phyloP scores from a whole-genome alignment of 2,797 vertebrate genomes.

The Gymnodraco acuticeps region DNA sequence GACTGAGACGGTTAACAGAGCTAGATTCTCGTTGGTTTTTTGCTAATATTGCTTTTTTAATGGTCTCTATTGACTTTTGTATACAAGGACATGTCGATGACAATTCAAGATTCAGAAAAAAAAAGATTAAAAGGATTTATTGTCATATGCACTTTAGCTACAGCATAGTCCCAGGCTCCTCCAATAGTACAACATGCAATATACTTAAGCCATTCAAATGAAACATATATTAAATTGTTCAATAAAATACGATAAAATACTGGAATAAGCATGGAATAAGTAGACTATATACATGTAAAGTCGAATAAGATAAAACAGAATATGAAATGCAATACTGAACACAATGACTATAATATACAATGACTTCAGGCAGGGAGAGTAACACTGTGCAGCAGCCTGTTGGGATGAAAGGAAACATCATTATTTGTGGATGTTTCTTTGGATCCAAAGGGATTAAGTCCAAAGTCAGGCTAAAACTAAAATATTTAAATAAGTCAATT shows the following conservation, averaged over 20 bases:
- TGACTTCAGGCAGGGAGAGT: not conserved
- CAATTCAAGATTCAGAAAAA: not conserved
- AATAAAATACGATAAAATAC: no score
- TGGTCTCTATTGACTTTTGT: not conserved
- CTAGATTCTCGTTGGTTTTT: slow-evolving; percentile 1
- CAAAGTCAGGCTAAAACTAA: slow-evolving; percentile 14
- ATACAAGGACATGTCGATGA: not conserved
- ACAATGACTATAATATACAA: no score
- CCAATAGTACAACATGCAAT: no score
- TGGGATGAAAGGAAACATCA: slow-evolving; percentile 25
- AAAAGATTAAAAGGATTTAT: no score
- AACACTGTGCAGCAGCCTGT: not conserved
- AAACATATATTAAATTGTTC: no score
- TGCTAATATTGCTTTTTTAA: not conserved
- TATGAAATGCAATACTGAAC: no score
- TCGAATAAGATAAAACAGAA: no score
- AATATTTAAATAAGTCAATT: slow-evolving; percentile 26
- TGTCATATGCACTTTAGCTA: no score
- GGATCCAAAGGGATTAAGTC: slow-evolving; percentile 11
- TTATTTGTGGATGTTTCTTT: slow-evolving; percentile 23
- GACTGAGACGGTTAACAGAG: slow-evolving; percentile 10
- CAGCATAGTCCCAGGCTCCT: no score
- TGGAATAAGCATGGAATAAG: no score
- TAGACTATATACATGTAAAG: no score
- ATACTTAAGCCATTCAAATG: no score